Percentiles rank a stretch among this genome's conserved stretches.
Conservation (phyloP, 2,797 vertebrate genomes). For the Alauda arvensis region DNA sequence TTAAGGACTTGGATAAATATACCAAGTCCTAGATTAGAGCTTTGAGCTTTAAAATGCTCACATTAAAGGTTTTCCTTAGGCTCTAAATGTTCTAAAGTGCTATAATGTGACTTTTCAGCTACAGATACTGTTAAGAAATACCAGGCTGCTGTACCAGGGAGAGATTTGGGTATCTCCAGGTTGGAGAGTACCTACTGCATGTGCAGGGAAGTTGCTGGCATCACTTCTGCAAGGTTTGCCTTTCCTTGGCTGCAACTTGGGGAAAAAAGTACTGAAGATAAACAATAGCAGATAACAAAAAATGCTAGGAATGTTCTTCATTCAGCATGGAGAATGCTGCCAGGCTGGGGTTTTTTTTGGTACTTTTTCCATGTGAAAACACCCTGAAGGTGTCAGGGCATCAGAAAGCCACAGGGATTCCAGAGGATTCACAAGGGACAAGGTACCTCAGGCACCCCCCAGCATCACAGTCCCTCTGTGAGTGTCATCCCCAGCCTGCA, state of each 20-base stretch:
- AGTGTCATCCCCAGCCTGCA: not conserved
- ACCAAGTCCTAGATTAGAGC: slow-evolving; percentile 72
- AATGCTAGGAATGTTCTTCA: not conserved
- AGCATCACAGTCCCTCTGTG: not conserved
- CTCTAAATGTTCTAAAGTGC: slow-evolving; percentile 58
- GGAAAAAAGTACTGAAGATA: not conserved
- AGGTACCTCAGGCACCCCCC: not conserved
- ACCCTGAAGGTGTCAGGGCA: not conserved
- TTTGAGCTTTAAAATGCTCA: slow-evolving; percentile 70
- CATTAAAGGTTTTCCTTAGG: slow-evolving; percentile 56
- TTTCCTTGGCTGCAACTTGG: not conserved
- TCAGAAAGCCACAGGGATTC: not conserved
- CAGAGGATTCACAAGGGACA: not conserved
- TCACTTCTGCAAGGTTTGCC: not conserved
- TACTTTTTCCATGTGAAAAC: not conserved
- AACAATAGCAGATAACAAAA: not conserved
- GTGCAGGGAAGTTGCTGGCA: not conserved
- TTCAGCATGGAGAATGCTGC: not conserved
- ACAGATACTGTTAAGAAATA: slow-evolving; percentile 55
- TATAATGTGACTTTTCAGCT: slow-evolving; percentile 57
- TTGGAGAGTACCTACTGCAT: not conserved
- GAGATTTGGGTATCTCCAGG: slow-evolving; percentile 17
- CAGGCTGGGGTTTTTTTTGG: not conserved
- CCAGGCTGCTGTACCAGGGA: not conserved
- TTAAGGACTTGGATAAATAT: slow-evolving; percentile 74